Conservation (phyloP, 2,797 vertebrate genomes). For the Cyprinodon diabolis region DNA sequence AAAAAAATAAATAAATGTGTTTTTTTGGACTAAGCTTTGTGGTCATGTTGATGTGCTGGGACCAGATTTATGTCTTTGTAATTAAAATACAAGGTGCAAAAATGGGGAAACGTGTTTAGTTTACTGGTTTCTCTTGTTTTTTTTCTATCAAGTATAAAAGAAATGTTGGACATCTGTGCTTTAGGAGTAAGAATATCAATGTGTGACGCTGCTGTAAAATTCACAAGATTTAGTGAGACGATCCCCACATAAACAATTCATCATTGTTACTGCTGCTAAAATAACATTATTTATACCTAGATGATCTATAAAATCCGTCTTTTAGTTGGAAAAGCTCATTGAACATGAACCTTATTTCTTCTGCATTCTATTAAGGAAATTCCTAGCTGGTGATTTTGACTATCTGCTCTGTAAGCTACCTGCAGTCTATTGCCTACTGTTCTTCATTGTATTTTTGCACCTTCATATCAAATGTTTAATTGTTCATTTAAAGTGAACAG, state of each 20-base stretch:
- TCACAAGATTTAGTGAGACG: not conserved
- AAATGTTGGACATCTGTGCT: not conserved
- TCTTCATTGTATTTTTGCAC: no score
- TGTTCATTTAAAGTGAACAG: not conserved
- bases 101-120: not conserved
- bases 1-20: not conserved
- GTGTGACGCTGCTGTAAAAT: not conserved
- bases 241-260: not conserved
- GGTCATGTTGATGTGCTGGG: conserved; percentile 27
- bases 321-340: not conserved
- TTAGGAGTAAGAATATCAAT: not conserved
- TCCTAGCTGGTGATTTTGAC: not conserved
- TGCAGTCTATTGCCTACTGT: not conserved
- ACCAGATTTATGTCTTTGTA: conserved; percentile 20
- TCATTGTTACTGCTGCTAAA: not conserved
- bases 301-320: not conserved
- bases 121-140: not conserved
- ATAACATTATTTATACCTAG: not conserved
- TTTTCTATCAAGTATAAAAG: not conserved
- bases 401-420: not conserved
- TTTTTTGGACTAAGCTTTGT: conserved; percentile 31
- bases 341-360: not conserved
- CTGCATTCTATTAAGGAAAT: no score
- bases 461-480: not conserved
- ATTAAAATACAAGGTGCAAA: conserved; percentile 7